Evolutionary conservation across 1,140 invertebrate species (phyloP), one percentile per base, ranked within the genome.

Genomic region (Vollenhovia emeryi): DNA sequence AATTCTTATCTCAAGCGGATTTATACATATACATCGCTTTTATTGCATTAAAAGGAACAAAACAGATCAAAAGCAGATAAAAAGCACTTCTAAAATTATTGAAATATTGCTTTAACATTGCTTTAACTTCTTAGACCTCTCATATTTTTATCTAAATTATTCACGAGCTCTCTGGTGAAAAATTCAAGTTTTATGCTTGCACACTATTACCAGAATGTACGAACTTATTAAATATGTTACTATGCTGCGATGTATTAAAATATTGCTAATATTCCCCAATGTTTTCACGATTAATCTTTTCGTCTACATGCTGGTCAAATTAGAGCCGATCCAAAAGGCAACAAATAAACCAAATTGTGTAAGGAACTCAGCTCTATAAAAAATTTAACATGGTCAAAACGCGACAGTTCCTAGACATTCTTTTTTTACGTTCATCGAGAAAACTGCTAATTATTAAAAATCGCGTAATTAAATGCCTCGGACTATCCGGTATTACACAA

Each of bases 401-500:
- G n/a, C n/a, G n/a, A n/a, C n/a, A 24, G 11, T 43, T 66, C 5
- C 5, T 43, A 21, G 9, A 66, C 2, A 64, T 33, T 74, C 21
- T 15, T 40, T 57, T 57, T 57, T 24, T 33, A 52, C 6, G 24
- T 66, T 66, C 21, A 83, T 89, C 50, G 43, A 36, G 76, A 78
- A 84, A 55, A 21, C 71, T n/a, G 69, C 30, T 50, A 55, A 57
- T 27, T 57, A 74, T 40, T 57, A 18, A 74, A 52, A 43, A 27
- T 3, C 18, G 5, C 21, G n/a, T 74, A 24, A 24, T 52, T 33
- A 74, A 74, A 75, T 40, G 24, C 8, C 33, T 27, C 4, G 8
- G 33, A 21, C n/a, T 40, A 21, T 64, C 43, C 5, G 18, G 13
- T 21, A 36, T 73, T 73, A 73, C 21, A 52, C 18, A 57, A 30